These are phyloP conservation scores for Solenopsis fugax DNA, from an alignment of 1,140 invertebrate genomes.

Conservation along the genomic window DNA sequence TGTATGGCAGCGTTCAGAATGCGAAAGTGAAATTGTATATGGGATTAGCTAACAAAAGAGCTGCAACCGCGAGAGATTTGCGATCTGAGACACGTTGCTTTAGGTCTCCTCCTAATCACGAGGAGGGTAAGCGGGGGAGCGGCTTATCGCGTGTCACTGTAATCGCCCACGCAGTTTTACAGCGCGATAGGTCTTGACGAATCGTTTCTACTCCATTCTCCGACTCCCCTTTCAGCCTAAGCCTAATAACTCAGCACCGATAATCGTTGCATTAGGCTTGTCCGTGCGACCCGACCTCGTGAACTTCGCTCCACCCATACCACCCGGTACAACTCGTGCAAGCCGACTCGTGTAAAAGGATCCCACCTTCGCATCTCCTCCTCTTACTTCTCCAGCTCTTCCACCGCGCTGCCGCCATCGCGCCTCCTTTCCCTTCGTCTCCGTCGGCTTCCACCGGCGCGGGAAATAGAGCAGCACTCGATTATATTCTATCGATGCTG, in stretches of 20 bases:
- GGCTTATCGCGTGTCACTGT: constrained; percentile 47
- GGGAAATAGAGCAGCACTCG: constrained; percentile 83
- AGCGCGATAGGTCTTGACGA: constrained; percentile 54
- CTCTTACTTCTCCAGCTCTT: constrained; percentile 53
- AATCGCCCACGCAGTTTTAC: constrained; percentile 48
- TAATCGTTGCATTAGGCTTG: constrained; percentile 77
- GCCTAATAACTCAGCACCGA: constrained; percentile 60
- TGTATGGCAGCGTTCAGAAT: constrained; percentile 7
- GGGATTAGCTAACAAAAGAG: constrained; percentile 64
- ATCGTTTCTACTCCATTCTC: constrained; percentile 13
- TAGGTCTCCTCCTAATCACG: constrained; percentile 31
- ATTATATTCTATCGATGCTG: constrained; percentile 77
- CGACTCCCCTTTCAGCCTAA: constrained; percentile 30
- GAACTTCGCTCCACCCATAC: constrained; percentile 80
- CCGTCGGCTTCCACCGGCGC: constrained; percentile 67
- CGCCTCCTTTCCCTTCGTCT: constrained; percentile 69
- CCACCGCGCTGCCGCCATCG: constrained; percentile 42
- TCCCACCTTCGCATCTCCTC: constrained; percentile 73
- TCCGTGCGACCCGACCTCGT: constrained; percentile 82
- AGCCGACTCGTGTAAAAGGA: constrained; percentile 79
- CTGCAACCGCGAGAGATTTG: constrained; percentile 51
- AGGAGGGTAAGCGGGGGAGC: not conserved
- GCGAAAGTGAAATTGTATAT: constrained; percentile 59
- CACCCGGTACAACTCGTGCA: constrained; percentile 74
- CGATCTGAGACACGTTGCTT: constrained; percentile 55